These are phyloP conservation scores for Hyppa rectilinea DNA, from an alignment of 2,888 invertebrate species.

Conservation along the genomic window DNA sequence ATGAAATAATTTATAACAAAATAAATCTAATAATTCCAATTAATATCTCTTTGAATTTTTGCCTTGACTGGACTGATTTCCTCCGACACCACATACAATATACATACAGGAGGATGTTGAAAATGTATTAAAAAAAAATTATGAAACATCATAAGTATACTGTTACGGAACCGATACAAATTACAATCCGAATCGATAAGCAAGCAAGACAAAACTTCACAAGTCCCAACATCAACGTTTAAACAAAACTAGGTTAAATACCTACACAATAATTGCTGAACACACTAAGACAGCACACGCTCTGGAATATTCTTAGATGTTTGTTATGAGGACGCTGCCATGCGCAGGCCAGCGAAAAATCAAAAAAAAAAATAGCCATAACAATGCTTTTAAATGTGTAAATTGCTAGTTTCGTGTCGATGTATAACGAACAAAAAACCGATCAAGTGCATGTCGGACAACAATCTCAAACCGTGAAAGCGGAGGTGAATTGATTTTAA, in stretches of 20 bases:
- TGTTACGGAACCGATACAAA: background rate
- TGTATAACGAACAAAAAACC: too few species aligned
- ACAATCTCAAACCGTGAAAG: too few species aligned
- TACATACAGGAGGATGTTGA: too few species aligned
- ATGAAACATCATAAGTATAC: background rate
- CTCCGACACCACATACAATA: background rate
- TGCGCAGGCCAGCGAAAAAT: background rate
- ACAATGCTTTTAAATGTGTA: too few species aligned
- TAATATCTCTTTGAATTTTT: constrained; percentile 50
- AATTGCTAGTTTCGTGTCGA: too few species aligned
- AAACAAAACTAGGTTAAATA: constrained; percentile 31
- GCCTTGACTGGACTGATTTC: background rate
- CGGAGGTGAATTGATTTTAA: too few species aligned
- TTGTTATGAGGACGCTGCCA: background rate
- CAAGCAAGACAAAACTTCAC: constrained; percentile 1
- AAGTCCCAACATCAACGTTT: constrained; percentile 11
- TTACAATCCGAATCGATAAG: background rate
- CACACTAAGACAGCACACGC: background rate
- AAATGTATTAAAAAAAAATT: too few species aligned
- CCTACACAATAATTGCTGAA: constrained; percentile 8
- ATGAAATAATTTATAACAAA: constrained; percentile 77
- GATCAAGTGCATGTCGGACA: too few species aligned
- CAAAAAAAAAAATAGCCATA: too few species aligned
- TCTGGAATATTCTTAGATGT: background rate
- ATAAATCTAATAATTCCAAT: constrained; percentile 74